Conservation (phyloP, 2,797 vertebrate genomes). For the Valencia hispanica region DNA sequence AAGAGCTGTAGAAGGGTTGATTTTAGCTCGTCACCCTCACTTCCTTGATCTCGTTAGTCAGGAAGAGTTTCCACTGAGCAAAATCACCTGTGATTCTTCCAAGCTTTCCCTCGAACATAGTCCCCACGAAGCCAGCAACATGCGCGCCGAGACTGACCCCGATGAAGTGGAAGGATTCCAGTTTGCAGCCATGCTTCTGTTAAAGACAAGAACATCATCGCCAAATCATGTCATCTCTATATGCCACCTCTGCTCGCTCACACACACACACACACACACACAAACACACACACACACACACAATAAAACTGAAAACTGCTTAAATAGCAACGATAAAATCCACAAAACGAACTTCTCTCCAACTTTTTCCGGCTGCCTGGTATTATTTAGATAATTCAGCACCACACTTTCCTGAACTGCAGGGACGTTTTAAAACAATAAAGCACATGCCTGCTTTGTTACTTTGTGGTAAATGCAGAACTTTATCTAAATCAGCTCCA, state of each 20-base stretch:
- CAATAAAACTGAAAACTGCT: too few species aligned
- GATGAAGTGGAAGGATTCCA: slow-evolving; percentile 91
- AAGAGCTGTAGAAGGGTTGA: neutral
- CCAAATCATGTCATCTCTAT: neutral
- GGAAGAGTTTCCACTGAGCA: neutral
- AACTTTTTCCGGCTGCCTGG: neutral
- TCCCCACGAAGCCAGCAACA: slow-evolving; percentile 90
- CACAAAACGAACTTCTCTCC: neutral
- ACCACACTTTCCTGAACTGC: neutral
- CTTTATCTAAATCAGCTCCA: neutral
- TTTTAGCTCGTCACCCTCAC: neutral
- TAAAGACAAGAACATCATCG: neutral
- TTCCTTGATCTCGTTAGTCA: neutral
- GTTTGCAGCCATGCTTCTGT: slow-evolving; percentile 83
- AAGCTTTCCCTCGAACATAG: slow-evolving; percentile 87
- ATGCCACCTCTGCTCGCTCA: neutral
- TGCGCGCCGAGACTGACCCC: slow-evolving; percentile 95
- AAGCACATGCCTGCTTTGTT: neutral
- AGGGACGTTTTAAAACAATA: neutral
- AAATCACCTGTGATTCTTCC: slow-evolving; percentile 92
- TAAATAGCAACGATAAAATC: neutral
- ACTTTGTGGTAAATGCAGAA: neutral
- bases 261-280: too few species aligned
- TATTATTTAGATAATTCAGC: neutral
- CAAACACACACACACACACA: too few species aligned